Evolutionary conservation across 2,113 vertebrate species (phyloP), one percentile per base, ranked within the genome.

Genomic region (Pao palembangensis): DNA sequence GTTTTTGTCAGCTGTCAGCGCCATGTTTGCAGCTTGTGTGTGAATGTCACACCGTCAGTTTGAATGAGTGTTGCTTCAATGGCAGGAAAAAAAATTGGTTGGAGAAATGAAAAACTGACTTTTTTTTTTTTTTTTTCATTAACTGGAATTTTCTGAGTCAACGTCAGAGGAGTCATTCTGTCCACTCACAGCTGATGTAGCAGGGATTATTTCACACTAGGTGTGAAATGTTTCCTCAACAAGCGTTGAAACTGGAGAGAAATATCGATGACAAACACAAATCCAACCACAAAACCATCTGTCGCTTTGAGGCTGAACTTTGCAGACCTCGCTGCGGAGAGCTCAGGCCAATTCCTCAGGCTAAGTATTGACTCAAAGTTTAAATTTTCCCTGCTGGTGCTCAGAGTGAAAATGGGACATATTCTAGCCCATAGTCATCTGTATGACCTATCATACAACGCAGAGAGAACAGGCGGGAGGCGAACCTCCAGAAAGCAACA

Each of bases 401-500:
- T 72, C 14, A 13, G 68, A 56, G 47, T 38, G 68, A 61, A 69
- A 69, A 67, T 63, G 57, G 52, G 59, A 69, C 59, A 76, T 61
- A 51, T 61, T 79, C 41, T 77, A 59, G 84, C 87, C 75, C 19
- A 49, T 44, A 82, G 82, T 73, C 79, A 79, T 75, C 78, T 71
- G 70, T 65, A 70, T 67, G 67, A 81, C 78, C 76, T 80, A 76
- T 75, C 81, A 71, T 79, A 75, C 62, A 67, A 65, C 57, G 71
- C 58, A 68, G 76, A 59, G 64, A 41, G 66, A 72, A 64, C 55
- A 70, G 66, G 48, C 14, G 69, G 34, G 55, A 67, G 67, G 55
- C 76, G 77, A 58, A 68, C 71, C 73, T 77, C 68, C 66, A 81
- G 79, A 68, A 49, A 81, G 78, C 80, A 91, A 78, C 76, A 84